phyloP scores from a whole-genome alignment of 2,113 vertebrate species.

The Syrmaticus mikado region DNA sequence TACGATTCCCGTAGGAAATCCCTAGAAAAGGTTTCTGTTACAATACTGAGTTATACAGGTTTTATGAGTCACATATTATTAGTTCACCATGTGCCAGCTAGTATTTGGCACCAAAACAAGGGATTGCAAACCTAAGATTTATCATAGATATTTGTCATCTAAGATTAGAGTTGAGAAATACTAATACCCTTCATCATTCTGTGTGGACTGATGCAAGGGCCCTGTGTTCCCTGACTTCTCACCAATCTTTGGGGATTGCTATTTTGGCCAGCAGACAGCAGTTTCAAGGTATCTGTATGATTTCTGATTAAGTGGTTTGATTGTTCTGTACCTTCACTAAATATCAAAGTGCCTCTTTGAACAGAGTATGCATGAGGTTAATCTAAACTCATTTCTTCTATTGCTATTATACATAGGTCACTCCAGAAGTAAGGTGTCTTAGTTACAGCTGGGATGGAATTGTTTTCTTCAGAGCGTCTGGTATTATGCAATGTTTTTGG shows the following conservation, averaged over 20 bases:
- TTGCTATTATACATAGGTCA: background rate
- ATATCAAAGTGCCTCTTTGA: background rate
- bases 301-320: background rate
- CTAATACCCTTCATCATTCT: background rate
- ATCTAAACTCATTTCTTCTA: background rate
- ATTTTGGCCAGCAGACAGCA: background rate
- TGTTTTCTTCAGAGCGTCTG: too few relatives aligned
- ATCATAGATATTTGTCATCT: background rate
- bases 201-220: rapidly evolving
- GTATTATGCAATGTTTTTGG: too few relatives aligned
- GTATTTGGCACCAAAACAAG: background rate
- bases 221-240: background rate
- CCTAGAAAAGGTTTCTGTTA: background rate
- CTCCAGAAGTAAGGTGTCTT: too few relatives aligned
- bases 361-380: background rate
- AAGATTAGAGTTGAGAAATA: background rate
- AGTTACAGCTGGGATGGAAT: too few relatives aligned
- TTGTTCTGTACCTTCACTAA: background rate
- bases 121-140: background rate
- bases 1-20: background rate
- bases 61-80: background rate
- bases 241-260: background rate
- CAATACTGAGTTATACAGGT: background rate
- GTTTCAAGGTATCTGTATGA: background rate
- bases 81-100: background rate